Conservation (phyloP, 2,797 vertebrate genomes). For the Acanthornis magna region DNA sequence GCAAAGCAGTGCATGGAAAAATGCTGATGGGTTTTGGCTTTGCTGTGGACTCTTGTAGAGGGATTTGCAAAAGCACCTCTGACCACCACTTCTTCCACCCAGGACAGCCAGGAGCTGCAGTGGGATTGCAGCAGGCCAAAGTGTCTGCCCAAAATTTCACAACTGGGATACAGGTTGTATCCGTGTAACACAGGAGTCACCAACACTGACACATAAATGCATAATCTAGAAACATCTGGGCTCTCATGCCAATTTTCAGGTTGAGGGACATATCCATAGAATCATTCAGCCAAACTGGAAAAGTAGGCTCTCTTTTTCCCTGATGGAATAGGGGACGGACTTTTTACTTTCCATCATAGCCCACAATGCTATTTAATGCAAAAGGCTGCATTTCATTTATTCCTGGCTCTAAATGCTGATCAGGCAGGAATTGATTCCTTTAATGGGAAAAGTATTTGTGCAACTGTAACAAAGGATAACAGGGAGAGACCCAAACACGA, state of each 20-base stretch:
- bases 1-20: not conserved
- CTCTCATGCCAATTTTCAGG: not conserved
- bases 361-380: not conserved
- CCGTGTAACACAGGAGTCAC: not conserved
- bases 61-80: not conserved
- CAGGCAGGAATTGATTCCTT: not conserved
- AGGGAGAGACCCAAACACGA: not conserved
- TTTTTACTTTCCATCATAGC: not conserved
- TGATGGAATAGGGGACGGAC: not conserved
- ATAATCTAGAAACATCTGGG: not conserved
- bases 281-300: not conserved
- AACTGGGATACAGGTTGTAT: not conserved
- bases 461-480: not conserved
- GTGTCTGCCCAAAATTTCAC: not conserved
- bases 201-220: not conserved
- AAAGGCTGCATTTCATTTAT: conserved; percentile 6
- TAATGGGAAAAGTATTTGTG: conserved; percentile 18
- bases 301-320: not conserved
- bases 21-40: not conserved
- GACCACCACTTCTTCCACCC: not conserved
- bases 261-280: not conserved
- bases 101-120: not conserved
- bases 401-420: conserved; percentile 10
- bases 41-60: not conserved
- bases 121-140: not conserved